A percentile compares a stretch with the other conserved stretches of the same genome.
phyloP scores from a whole-genome alignment of 2,888 invertebrate species.

The Lasioglossum morio region DNA sequence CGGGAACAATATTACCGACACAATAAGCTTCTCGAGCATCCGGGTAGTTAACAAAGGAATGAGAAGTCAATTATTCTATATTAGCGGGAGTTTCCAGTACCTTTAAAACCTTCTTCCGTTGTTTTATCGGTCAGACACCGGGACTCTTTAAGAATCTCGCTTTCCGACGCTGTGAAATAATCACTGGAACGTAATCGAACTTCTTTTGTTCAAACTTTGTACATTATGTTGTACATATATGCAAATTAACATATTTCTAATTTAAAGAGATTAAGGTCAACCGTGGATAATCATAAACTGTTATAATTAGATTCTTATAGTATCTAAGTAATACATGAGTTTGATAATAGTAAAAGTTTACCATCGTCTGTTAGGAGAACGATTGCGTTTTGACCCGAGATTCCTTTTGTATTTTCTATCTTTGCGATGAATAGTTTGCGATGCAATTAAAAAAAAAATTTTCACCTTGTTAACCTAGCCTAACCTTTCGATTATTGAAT shows the following conservation, averaged over 20 bases:
- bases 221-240: too few relatives aligned
- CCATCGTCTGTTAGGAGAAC: too few relatives aligned
- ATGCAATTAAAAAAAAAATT: too few relatives aligned
- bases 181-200: background rate
- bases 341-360: too few relatives aligned
- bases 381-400: too few relatives aligned
- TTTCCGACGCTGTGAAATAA: background rate
- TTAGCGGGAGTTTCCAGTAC: background rate
- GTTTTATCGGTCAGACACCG: background rate
- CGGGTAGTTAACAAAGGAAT: background rate
- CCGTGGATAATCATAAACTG: background rate
- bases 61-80: conserved; percentile 13
- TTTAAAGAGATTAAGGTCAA: background rate
- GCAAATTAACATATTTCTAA: background rate
- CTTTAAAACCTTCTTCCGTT: background rate
- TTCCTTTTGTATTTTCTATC: too few relatives aligned
- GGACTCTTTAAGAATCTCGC: background rate
- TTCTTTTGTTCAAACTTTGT: too few relatives aligned
- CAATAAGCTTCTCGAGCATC: background rate
- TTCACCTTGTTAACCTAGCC: too few relatives aligned
- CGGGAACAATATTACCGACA: background rate
- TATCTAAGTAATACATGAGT: too few relatives aligned
- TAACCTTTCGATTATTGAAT: too few relatives aligned
- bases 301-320: background rate
- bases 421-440: too few relatives aligned